Conservation (phyloP, 2,888 invertebrate species). For the Hyposoter dolosus region DNA sequence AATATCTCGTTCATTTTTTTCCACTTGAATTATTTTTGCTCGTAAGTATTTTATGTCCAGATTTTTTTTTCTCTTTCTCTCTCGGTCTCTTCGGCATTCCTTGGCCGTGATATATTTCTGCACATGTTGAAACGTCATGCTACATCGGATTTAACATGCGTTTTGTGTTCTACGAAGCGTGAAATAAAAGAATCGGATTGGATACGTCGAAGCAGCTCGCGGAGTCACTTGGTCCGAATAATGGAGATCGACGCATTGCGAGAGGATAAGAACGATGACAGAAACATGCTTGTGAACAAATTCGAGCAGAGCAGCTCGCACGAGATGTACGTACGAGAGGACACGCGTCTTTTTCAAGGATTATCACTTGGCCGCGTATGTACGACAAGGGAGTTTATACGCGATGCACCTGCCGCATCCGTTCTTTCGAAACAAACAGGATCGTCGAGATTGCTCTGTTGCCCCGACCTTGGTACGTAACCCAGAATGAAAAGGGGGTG, state of each 20-base stretch:
- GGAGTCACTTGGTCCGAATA: background rate
- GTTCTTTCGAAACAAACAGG: slow-evolving; percentile 37
- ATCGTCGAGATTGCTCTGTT: background rate
- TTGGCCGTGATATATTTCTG: background rate
- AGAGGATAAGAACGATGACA: slow-evolving; percentile 34
- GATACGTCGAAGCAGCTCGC: background rate
- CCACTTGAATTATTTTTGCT: background rate
- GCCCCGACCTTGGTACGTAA: slow-evolving; percentile 43
- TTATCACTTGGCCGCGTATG: background rate
- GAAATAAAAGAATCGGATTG: slow-evolving; percentile 5
- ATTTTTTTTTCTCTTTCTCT: background rate
- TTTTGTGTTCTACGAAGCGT: background rate
- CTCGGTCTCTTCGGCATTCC: background rate
- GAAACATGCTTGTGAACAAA: slow-evolving; percentile 43
- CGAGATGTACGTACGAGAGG: slow-evolving; percentile 11
- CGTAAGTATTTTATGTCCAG: background rate
- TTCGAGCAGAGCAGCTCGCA: slow-evolving; percentile 30
- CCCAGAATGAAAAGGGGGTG: slow-evolving; percentile 42
- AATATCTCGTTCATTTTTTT: background rate
- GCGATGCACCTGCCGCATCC: slow-evolving; percentile 61
- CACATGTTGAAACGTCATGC: background rate
- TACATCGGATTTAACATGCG: background rate
- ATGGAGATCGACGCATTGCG: slow-evolving; percentile 14
- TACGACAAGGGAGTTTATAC: slow-evolving; percentile 9
- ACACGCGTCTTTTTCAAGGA: slow-evolving; percentile 41